Conservation (phyloP, 2,888 invertebrate genomes). For the Helleia helle region DNA sequence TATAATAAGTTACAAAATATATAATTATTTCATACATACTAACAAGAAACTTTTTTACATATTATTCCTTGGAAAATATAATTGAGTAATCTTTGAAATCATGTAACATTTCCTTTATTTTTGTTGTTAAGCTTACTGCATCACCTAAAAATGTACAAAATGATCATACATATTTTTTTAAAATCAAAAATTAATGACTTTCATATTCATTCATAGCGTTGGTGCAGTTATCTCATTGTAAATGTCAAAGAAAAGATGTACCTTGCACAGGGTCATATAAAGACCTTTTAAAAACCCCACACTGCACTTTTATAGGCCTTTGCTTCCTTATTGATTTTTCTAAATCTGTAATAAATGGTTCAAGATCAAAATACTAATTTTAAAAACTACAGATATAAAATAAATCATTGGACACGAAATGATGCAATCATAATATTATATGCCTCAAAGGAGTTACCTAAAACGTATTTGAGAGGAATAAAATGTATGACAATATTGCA, state of each 20-base stretch:
- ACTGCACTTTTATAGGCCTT: conserved; percentile 56
- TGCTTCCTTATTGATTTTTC: conserved; percentile 49
- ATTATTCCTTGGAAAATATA: neutral
- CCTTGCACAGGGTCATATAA: conserved; percentile 49
- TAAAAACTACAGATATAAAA: too few species aligned
- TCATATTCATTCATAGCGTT: too few species aligned
- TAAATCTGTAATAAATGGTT: conserved; percentile 57
- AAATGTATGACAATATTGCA: neutral
- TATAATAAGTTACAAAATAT: neutral
- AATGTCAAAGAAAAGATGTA: too few species aligned
- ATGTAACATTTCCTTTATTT: neutral
- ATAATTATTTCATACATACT: neutral
- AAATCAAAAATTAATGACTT: too few species aligned
- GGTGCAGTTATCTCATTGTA: too few species aligned
- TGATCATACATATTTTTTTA: too few species aligned
- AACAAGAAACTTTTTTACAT: too few species aligned
- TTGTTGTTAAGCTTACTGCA: neutral
- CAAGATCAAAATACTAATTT: too few species aligned
- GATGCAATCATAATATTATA: too few species aligned
- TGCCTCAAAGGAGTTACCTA: too few species aligned
- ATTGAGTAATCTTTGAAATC: neutral
- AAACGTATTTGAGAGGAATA: neutral
- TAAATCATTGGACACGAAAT: too few species aligned
- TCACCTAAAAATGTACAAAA: conserved; percentile 8
- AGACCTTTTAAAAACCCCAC: conserved; percentile 49